A percentile compares a stretch with the other conserved stretches of the same genome.
These are phyloP conservation scores for Tribolium castaneum DNA, from an alignment of 1,140 invertebrate genomes.

Conservation along the genomic window DNA sequence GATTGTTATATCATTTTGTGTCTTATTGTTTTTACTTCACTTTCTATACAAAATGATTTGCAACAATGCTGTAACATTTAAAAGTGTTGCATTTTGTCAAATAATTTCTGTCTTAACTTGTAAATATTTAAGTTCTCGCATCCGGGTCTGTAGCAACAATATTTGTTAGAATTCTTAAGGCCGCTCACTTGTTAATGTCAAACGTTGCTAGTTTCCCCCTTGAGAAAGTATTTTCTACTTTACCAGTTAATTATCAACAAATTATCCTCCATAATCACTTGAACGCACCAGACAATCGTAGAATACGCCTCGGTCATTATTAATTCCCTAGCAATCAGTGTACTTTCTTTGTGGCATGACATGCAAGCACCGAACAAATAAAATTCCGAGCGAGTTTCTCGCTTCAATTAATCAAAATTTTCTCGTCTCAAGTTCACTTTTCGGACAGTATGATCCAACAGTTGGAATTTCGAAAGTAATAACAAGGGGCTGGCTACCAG, in stretches of 20 bases:
- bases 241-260: background rate
- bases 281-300: background rate
- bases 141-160: background rate
- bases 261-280: constrained; percentile 4
- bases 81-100: too few relatives aligned
- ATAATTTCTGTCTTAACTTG: too few relatives aligned
- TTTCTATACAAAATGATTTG: too few relatives aligned
- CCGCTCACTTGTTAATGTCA: background rate
- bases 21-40: too few relatives aligned
- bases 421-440: background rate
- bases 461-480: constrained; percentile 12
- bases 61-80: too few relatives aligned
- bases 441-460: background rate
- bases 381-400: background rate
- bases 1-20: too few relatives aligned
- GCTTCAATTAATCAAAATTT: constrained; percentile 1
- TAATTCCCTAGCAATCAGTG: background rate
- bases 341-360: background rate
- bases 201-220: constrained; percentile 1
- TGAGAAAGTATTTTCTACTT: constrained; percentile 30
- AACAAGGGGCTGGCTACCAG: background rate
- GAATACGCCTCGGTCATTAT: constrained; percentile 10
- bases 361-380: background rate
- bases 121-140: too few relatives aligned
- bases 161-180: background rate